phyloP scores from a whole-genome alignment of 2,797 vertebrate genomes.

The Lophotriccus pileatus region DNA sequence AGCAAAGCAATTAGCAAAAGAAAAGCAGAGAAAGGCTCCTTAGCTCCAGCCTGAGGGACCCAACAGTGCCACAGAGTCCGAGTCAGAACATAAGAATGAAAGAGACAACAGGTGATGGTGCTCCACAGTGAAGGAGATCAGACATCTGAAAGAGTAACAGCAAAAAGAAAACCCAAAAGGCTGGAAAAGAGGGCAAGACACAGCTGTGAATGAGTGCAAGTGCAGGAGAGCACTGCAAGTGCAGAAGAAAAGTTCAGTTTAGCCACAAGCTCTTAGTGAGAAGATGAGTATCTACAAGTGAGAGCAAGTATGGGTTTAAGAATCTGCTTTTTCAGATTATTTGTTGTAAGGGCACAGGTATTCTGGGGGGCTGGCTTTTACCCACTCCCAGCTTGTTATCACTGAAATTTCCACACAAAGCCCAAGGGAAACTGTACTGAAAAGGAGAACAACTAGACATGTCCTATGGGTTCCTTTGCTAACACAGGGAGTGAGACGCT shows the following conservation, averaged over 20 bases:
- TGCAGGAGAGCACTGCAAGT: background rate
- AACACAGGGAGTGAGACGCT: background rate
- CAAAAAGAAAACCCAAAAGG: background rate
- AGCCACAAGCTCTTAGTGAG: background rate
- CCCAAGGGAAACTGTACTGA: background rate
- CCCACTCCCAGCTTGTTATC: background rate
- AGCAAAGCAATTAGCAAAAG: background rate
- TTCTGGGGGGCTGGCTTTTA: background rate
- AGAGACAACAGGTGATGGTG: background rate
- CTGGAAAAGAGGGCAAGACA: background rate
- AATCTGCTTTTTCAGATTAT: background rate
- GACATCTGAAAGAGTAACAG: background rate
- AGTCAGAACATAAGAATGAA: background rate
- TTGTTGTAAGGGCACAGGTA: background rate
- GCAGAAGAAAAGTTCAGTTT: background rate
- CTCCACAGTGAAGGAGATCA: background rate
- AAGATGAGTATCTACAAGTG: background rate
- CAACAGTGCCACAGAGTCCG: fast-evolving
- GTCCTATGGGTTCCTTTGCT: background rate
- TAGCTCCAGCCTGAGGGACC: background rate
- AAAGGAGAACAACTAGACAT: background rate
- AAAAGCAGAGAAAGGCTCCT: background rate
- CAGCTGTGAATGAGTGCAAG: background rate
- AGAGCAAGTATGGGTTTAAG: background rate
- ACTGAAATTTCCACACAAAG: background rate